Conservation (phyloP, 2,113 vertebrate genomes). For the Centropristis striata region DNA sequence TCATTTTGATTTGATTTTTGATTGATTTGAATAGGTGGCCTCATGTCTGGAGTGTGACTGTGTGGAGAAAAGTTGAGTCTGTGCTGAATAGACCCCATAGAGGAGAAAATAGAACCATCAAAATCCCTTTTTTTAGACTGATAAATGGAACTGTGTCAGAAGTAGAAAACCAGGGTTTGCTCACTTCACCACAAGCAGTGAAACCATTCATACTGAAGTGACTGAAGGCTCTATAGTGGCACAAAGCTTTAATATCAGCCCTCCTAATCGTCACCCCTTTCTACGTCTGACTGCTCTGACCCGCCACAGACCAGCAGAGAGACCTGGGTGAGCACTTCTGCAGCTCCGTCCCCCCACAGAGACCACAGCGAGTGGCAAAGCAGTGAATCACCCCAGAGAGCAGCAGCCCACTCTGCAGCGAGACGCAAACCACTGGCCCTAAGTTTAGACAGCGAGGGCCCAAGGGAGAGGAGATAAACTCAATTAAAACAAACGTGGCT, state of each 20-base stretch:
- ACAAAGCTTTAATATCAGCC: constrained; percentile 42
- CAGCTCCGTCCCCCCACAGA: constrained; percentile 23
- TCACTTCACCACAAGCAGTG: constrained; percentile 60
- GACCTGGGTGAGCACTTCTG: constrained; percentile 44
- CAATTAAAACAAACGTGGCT: constrained; percentile 77
- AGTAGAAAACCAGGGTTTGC: constrained; percentile 51
- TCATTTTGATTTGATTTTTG: too few relatives aligned
- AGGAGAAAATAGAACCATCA: constrained; percentile 30
- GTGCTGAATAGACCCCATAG: constrained; percentile 22
- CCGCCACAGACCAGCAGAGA: constrained; percentile 1
- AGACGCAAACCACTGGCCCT: constrained; percentile 57
- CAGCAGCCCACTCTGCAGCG: constrained; percentile 43
- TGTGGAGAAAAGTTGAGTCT: not conserved
- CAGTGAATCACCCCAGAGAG: constrained; percentile 75
- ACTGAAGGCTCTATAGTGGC: constrained; percentile 37
- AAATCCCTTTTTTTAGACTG: constrained; percentile 36
- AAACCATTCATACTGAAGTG: constrained; percentile 42
- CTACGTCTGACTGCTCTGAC: constrained; percentile 30
- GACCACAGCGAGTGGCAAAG: constrained; percentile 60
- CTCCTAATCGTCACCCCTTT: constrained; percentile 18
- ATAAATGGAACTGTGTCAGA: constrained; percentile 47
- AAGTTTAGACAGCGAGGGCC: constrained; percentile 77
- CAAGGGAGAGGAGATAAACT: constrained; percentile 81
- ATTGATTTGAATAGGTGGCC: constrained; percentile 38
- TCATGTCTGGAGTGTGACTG: constrained; percentile 18